Conservation (phyloP, 2,888 invertebrate genomes). For the Drosophila lacicola region DNA sequence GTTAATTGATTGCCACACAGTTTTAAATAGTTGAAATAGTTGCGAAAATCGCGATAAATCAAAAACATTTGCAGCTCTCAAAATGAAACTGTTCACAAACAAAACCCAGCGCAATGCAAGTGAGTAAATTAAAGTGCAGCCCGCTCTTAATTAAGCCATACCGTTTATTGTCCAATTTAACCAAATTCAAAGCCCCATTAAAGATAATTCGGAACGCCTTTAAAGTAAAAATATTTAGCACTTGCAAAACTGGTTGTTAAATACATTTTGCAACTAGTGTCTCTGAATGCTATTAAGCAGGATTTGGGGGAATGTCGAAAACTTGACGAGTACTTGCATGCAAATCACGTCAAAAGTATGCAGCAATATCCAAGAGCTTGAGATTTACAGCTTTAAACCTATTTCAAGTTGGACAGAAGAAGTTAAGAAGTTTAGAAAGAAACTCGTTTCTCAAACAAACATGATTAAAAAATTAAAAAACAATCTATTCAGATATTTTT, state of each 20-base stretch:
- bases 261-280: conserved; percentile 36
- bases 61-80: conserved; percentile 24
- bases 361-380: conserved; percentile 14
- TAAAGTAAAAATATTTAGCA: conserved; percentile 42
- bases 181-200: conserved; percentile 55
- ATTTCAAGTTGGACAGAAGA: not conserved
- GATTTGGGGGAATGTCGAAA: conserved; percentile 47
- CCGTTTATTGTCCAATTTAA: conserved; percentile 39
- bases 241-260: conserved; percentile 57
- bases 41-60: conserved; percentile 34
- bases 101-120: conserved; percentile 77
- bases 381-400: conserved; percentile 3
- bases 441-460: too few relatives aligned
- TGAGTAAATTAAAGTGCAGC: conserved; percentile 57
- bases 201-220: conserved; percentile 49
- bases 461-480: too few relatives aligned
- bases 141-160: conserved; percentile 62
- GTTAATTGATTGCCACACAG: conserved; percentile 50
- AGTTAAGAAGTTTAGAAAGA: too few relatives aligned
- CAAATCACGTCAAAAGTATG: conserved; percentile 34
- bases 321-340: conserved; percentile 23
- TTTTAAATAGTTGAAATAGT: conserved; percentile 26
- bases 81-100: conserved; percentile 74
- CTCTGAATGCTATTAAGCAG: conserved; percentile 46
- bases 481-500: too few relatives aligned